A percentile compares a stretch with the other conserved stretches of the same genome.
phyloP scores from a whole-genome alignment of 2,797 vertebrate species.

The Anas georgica region DNA sequence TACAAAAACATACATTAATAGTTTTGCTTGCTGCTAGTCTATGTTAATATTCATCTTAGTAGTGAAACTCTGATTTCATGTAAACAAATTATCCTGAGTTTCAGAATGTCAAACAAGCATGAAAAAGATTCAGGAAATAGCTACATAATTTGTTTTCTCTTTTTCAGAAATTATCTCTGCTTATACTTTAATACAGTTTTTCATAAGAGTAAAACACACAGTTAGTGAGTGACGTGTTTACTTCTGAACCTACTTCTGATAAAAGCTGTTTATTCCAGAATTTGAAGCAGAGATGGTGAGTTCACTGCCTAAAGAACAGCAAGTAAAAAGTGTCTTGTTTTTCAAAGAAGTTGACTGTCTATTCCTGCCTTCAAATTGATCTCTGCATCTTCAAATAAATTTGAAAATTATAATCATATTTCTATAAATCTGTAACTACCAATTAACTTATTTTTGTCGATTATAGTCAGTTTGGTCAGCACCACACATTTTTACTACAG shows the following conservation, averaged over 20 bases:
- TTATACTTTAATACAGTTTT: conserved; percentile 4
- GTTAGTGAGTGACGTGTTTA: conserved; percentile 26
- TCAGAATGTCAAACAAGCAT: conserved; percentile 17
- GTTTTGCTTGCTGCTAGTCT: conserved; percentile 18
- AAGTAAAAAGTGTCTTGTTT: conserved; percentile 11
- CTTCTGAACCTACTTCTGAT: conserved; percentile 43
- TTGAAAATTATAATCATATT: neutral
- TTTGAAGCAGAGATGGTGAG: neutral
- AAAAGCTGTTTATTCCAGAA: conserved; percentile 48
- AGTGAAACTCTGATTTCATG: conserved; percentile 35
- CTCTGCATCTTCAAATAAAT: neutral
- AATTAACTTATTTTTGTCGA: neutral
- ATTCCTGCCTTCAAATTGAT: neutral
- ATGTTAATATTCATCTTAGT: conserved; percentile 44
- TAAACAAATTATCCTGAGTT: conserved; percentile 55
- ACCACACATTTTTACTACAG: neutral
- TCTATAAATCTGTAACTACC: neutral
- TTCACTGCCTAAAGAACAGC: neutral
- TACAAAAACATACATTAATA: conserved; percentile 30
- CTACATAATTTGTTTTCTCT: conserved; percentile 42
- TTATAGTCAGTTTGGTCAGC: neutral
- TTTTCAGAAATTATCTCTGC: conserved; percentile 45
- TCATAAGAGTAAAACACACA: conserved; percentile 32
- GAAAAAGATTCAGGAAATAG: conserved; percentile 47
- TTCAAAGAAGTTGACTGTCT: neutral